Evolutionary conservation across 2,888 invertebrate genomes (phyloP).

Genomic region (Papilio elwesi): DNA sequence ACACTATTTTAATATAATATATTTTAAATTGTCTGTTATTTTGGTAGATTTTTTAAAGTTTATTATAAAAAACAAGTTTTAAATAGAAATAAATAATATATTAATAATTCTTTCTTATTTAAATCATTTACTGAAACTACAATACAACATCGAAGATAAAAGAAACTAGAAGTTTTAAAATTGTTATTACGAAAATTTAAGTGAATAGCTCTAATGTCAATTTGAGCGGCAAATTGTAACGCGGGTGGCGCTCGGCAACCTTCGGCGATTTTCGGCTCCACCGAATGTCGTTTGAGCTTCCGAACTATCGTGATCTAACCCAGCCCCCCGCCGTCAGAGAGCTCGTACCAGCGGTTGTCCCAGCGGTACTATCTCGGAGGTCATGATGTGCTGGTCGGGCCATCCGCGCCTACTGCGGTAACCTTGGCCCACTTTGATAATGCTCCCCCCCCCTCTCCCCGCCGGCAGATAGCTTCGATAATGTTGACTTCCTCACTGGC

Average conservation of each 20-base stretch:
- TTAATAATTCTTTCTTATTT: no score
- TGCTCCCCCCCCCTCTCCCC: conserved; percentile 53
- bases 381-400: conserved; percentile 56
- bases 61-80: no score
- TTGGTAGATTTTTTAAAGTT: no score
- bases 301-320: conserved; percentile 51
- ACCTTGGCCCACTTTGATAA: conserved; percentile 78
- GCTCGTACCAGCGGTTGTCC: conserved; percentile 48
- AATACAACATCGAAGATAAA: neutral
- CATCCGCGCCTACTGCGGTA: conserved; percentile 49
- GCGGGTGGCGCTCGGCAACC: conserved; percentile 49
- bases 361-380: conserved; percentile 55
- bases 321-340: conserved; percentile 44
- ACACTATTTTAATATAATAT: no score
- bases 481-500: conserved; percentile 65
- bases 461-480: conserved; percentile 59
- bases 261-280: conserved; percentile 62
- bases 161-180: neutral
- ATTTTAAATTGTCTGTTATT: no score
- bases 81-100: no score
- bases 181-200: neutral
- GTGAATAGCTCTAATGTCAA: conserved; percentile 36
- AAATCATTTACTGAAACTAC: no score
- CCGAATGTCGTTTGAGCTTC: conserved; percentile 49
- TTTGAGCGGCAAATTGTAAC: conserved; percentile 41